These are phyloP conservation scores for Pheosia gnoma DNA, from an alignment of 2,888 invertebrate species.

Conservation along the genomic window DNA sequence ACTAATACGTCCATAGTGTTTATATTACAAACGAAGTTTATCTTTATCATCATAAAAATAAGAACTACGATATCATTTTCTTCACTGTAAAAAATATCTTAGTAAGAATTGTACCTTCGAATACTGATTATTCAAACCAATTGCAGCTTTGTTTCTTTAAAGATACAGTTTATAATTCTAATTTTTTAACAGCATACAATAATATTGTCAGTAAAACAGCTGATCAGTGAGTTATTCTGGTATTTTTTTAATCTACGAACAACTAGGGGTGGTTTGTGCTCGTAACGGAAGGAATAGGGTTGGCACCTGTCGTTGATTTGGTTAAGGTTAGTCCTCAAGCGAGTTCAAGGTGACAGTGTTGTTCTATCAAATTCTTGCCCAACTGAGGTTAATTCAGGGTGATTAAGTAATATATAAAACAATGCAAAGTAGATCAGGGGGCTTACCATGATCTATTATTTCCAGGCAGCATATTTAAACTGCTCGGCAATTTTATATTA, in stretches of 20 bases:
- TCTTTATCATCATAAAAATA: slow-evolving; percentile 15
- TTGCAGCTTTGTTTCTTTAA: fast-evolving
- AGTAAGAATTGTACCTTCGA: slow-evolving; percentile 12
- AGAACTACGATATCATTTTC: slow-evolving; percentile 7
- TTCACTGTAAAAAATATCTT: slow-evolving; percentile 3
- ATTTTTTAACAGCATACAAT: slow-evolving; percentile 5
- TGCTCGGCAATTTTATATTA: too few species aligned
- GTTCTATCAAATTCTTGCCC: not conserved
- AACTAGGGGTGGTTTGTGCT: slow-evolving; percentile 42
- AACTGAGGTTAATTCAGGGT: too few species aligned
- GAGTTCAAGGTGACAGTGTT: not conserved
- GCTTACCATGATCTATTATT: too few species aligned
- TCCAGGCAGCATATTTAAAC: too few species aligned
- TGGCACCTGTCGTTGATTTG: slow-evolving; percentile 33
- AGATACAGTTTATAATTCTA: not conserved
- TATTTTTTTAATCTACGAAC: slow-evolving; percentile 29
- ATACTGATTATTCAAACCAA: slow-evolving; percentile 6
- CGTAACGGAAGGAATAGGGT: slow-evolving; percentile 47
- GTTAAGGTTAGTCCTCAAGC: slow-evolving; percentile 29
- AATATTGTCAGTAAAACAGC: slow-evolving; percentile 32
- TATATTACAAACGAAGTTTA: slow-evolving; percentile 18
- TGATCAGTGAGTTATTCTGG: slow-evolving; percentile 41
- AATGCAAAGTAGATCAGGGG: too few species aligned
- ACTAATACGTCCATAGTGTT: slow-evolving; percentile 7
- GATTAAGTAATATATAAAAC: too few species aligned